Percentiles rank a stretch among this genome's conserved stretches.
phyloP scores from a whole-genome alignment of 2,888 invertebrate species.

The Habroteleia sp. region DNA sequence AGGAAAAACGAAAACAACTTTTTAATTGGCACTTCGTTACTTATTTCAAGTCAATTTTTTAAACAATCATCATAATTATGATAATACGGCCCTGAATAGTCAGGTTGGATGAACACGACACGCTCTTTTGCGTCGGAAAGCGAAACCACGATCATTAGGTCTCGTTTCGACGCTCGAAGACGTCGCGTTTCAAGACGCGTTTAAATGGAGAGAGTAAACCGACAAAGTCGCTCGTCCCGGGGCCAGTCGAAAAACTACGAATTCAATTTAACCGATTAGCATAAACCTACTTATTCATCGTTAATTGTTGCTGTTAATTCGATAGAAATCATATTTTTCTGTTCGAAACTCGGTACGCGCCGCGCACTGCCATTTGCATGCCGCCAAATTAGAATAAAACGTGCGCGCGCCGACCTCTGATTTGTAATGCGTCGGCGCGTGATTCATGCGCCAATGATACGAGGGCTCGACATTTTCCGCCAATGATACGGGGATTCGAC shows the following conservation, averaged over 20 bases:
- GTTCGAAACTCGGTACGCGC: constrained; percentile 34
- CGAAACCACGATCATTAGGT: constrained; percentile 70
- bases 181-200: constrained; percentile 28
- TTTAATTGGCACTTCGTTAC: no score
- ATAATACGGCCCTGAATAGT: constrained; percentile 38
- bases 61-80: background rate
- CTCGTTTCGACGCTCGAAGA: constrained; percentile 38
- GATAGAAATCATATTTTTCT: constrained; percentile 33
- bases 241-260: no score
- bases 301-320: no score
- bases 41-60: no score
- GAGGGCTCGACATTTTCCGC: constrained; percentile 15
- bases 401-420: constrained; percentile 35
- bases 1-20: background rate
- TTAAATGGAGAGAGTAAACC: no score
- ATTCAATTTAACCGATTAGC: no score
- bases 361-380: constrained; percentile 23
- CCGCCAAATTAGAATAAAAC: constrained; percentile 35
- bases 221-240: no score
- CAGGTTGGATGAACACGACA: constrained; percentile 69
- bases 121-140: constrained; percentile 78
- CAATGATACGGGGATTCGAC: no score
- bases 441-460: constrained; percentile 30
- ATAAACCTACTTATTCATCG: no score
- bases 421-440: constrained; percentile 17